Percentiles rank a stretch among this genome's conserved stretches.
Evolutionary conservation across 1,140 invertebrate genomes (phyloP).

Genomic region (Diabrotica undecimpunctata): DNA sequence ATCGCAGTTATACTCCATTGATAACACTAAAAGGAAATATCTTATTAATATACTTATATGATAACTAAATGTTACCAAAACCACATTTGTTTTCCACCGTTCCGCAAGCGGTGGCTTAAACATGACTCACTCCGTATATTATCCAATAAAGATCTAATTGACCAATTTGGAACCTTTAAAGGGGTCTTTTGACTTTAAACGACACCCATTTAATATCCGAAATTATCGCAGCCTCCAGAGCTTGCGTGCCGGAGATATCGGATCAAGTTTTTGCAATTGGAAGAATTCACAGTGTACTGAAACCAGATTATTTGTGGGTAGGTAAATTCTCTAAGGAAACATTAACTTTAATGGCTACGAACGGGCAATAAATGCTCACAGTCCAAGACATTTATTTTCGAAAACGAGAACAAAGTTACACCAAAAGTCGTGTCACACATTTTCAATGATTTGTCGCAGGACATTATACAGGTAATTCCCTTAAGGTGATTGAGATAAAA

Average conservation of each 20-base stretch:
- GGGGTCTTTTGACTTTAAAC: background rate
- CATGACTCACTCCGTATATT: too few species aligned
- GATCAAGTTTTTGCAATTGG: background rate
- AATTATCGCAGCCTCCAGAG: background rate
- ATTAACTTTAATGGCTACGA: background rate
- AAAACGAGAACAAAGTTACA: slow-evolving; percentile 2
- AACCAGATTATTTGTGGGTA: slow-evolving; percentile 2
- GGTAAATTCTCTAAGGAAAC: background rate
- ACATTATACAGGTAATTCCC: background rate
- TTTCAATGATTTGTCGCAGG: background rate
- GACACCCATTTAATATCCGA: background rate
- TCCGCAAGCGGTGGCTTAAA: too few species aligned
- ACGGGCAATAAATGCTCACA: background rate
- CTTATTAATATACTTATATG: too few species aligned
- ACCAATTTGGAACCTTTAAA: background rate
- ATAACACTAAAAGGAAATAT: too few species aligned
- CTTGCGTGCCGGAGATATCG: background rate
- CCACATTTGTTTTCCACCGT: too few species aligned
- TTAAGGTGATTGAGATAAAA: too few species aligned
- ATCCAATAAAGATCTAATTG: background rate
- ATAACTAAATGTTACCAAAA: too few species aligned
- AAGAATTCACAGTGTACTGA: background rate
- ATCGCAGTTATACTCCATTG: too few species aligned
- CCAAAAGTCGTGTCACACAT: slow-evolving; percentile 1
- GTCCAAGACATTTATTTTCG: slow-evolving; percentile 2